Evolutionary conservation across 1,140 invertebrate species (phyloP).

Genomic region (Heliothis virescens): DNA sequence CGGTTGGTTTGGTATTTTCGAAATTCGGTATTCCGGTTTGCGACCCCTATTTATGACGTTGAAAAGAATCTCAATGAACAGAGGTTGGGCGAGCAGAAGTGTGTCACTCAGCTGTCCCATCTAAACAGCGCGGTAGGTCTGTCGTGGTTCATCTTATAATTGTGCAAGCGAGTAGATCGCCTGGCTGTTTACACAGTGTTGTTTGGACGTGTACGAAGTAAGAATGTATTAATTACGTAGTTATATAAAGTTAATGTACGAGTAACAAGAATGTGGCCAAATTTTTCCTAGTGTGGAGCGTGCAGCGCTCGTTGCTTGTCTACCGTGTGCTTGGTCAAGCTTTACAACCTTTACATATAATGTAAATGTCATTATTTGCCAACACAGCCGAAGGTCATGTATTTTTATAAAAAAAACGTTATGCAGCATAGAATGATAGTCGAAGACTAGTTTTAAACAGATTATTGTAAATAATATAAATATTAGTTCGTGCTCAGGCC

Average conservation of each 20-base stretch:
- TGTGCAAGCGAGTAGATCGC: no score
- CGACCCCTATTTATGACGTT: no score
- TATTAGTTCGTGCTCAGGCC: slow-evolving; percentile 2
- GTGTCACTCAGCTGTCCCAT: no score
- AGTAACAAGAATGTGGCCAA: slow-evolving; percentile 63
- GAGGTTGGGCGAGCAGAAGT: no score
- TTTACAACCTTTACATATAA: slow-evolving; percentile 7
- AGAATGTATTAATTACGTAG: slow-evolving; percentile 5
- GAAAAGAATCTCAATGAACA: no score
- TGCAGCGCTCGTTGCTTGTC: not conserved
- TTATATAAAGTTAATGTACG: not conserved
- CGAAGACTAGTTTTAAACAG: not conserved
- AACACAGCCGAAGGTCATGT: not conserved
- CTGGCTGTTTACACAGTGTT: slow-evolving; percentile 21
- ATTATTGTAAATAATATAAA: not conserved
- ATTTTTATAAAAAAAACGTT: slow-evolving; percentile 36
- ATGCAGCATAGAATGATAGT: not conserved
- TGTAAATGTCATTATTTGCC: slow-evolving; percentile 18
- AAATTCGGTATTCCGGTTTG: no score
- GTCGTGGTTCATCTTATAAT: no score
- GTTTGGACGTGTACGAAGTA: not conserved
- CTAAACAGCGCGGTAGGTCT: no score
- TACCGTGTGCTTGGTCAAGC: slow-evolving; percentile 1
- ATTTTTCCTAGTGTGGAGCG: slow-evolving; percentile 65
- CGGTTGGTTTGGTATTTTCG: no score